Base-by-base conservation (phyloP, 2,113 vertebrate species). In the Nansenia antarctica region DNA sequence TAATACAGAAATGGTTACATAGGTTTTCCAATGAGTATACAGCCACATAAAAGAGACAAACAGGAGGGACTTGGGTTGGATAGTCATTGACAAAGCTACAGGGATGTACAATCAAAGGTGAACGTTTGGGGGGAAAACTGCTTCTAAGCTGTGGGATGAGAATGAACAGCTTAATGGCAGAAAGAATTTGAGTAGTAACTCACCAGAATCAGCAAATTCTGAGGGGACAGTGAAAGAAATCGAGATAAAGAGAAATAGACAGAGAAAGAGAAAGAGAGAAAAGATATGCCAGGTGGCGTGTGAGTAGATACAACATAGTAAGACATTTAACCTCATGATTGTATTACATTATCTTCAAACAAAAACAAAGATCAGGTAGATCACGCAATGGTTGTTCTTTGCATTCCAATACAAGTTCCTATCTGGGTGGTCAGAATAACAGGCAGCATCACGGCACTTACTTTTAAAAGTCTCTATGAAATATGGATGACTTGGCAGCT, bases 191-290 rank as follows among this genome's bases (percentile, higher is more conserved):
- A 89, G 82, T 78, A 80, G 74, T 81, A 89, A 92, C 91, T 93
- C 91, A 93, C 92, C 92, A 86, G 92, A 92, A 82, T 93, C 92
- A 86, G 91, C 92, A 86, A 93, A 93, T 91, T 93, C 92, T 93
- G 92, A 92, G 72, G 87, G 84, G 85, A 90, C 77, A 90, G 76
- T 81, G 76, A 75, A 83, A 69, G 72, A 86, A 83, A 86, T 73
- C 84, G 63, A 81, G 69, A 82, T 76, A 69, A n/a, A 54, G 45
- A 57, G 59, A 68, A 72, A 75, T 18, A 76, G 68, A 76, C 72
- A 90, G 49, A 76, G 61, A 89, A 67, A 87, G 73, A 88, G 70
- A 81, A 78, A 89, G 69, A 87, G 73, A 88, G 70, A 81, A 78
- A 77, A 88, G 76, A 89, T 86, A 79, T 87, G 85, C 82, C 84